Conservation (phyloP, 2,888 invertebrate species). For the Drosophila austrosaltans region DNA sequence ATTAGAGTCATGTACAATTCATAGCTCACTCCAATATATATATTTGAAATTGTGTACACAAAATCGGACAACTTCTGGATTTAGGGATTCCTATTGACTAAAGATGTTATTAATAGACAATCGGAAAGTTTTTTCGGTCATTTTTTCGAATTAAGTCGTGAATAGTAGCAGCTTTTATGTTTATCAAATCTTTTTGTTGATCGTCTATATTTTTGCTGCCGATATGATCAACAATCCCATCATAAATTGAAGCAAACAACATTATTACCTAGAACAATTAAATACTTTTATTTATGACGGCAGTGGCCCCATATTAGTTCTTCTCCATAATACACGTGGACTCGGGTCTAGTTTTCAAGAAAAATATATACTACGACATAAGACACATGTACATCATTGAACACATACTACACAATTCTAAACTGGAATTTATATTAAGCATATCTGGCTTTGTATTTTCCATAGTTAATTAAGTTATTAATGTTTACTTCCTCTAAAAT, state of each 20-base stretch:
- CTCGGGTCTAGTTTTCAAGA: not conserved
- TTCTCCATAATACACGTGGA: conserved; percentile 2
- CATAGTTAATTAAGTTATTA: not conserved
- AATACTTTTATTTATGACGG: not conserved
- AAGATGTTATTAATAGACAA: not conserved
- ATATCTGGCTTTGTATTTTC: too few relatives aligned
- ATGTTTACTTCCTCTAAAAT: conserved; percentile 6
- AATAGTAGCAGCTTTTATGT: not conserved
- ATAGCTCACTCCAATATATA: conserved; percentile 11
- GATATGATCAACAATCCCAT: not conserved
- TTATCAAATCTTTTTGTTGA: not conserved
- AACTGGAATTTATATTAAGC: too few relatives aligned
- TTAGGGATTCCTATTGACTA: not conserved
- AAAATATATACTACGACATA: conserved; percentile 1
- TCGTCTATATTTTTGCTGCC: not conserved
- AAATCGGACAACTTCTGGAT: conserved; percentile 18
- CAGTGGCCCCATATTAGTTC: conserved; percentile 1
- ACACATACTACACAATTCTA: not conserved
- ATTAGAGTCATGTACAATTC: conserved; percentile 22
- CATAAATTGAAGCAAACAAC: not conserved
- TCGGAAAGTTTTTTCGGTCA: not conserved
- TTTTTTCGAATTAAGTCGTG: not conserved
- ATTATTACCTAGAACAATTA: not conserved
- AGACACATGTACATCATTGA: not conserved
- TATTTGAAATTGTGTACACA: conserved; percentile 21